Evolutionary conservation across 2,888 invertebrate species (phyloP).

Genomic region (Heliconius cydno): DNA sequence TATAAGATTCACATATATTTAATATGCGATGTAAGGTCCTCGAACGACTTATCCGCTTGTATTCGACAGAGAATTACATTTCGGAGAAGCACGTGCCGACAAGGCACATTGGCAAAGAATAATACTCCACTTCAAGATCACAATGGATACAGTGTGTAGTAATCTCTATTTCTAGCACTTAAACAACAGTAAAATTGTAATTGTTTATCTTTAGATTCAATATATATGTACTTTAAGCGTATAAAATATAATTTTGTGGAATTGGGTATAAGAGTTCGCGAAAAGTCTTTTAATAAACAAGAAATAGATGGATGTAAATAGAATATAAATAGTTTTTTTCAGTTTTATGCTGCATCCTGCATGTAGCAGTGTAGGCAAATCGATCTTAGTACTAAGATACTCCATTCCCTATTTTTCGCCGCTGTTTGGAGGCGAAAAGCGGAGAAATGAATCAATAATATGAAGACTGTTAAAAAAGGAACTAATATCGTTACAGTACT

Average conservation of each 20-base stretch:
- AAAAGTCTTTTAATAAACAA: neutral
- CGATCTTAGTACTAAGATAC: no score
- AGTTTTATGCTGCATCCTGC: no score
- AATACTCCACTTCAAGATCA: neutral
- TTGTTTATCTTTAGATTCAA: constrained; percentile 24
- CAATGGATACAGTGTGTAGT: constrained; percentile 11
- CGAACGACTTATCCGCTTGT: constrained; percentile 49
- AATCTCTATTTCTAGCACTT: constrained; percentile 29
- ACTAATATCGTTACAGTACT: neutral
- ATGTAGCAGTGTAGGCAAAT: no score
- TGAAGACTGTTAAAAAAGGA: neutral
- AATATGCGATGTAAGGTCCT: constrained; percentile 45
- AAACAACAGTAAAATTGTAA: constrained; percentile 25
- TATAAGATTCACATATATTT: constrained; percentile 32
- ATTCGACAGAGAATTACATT: constrained; percentile 59
- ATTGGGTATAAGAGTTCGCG: constrained; percentile 6
- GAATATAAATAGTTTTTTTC: neutral
- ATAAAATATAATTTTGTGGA: constrained; percentile 51
- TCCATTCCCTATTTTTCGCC: no score
- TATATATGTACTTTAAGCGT: constrained; percentile 49
- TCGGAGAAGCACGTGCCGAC: constrained; percentile 58
- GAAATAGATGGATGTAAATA: no score
- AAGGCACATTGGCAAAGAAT: constrained; percentile 35
- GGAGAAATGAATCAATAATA: neutral
- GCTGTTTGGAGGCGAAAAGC: no score